Percentiles rank a stretch among this genome's conserved stretches.
These are phyloP conservation scores for Trematomus loennbergii DNA, from an alignment of 2,113 vertebrate genomes.

Conservation along the genomic window DNA sequence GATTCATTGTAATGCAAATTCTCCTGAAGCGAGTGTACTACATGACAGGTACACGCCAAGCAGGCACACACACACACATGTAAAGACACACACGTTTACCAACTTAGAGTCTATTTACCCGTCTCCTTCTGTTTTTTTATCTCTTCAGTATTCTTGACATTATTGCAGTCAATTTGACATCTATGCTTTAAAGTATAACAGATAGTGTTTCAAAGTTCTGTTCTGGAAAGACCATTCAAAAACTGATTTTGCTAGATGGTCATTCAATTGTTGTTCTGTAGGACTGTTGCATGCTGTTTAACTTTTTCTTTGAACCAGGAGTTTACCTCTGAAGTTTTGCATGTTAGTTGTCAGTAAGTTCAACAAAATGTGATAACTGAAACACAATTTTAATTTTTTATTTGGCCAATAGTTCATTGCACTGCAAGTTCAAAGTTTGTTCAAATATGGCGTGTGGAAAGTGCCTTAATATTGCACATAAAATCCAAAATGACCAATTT, in stretches of 20 bases:
- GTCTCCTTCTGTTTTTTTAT: neutral
- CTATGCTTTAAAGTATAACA: neutral
- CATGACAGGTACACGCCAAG: conserved; percentile 77
- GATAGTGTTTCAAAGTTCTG: neutral
- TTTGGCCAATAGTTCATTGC: too few relatives aligned
- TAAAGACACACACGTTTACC: conserved; percentile 6
- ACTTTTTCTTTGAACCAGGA: too few relatives aligned
- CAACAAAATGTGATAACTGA: too few relatives aligned
- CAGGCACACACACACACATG: conserved; percentile 41
- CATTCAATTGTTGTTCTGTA: neutral
- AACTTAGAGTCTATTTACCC: conserved; percentile 20
- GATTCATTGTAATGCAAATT: conserved; percentile 86
- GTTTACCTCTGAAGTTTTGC: too few relatives aligned
- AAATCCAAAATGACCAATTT: too few relatives aligned
- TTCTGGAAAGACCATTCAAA: neutral
- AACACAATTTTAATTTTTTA: too few relatives aligned
- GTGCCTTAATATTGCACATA: too few relatives aligned
- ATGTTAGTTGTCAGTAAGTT: neutral
- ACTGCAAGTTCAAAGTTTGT: too few relatives aligned
- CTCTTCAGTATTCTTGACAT: neutral
- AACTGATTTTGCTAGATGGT: neutral
- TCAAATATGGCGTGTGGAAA: too few relatives aligned
- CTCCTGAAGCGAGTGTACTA: conserved; percentile 42
- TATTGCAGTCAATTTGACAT: neutral
- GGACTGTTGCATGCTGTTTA: neutral